Conservation (phyloP, 2,888 invertebrate genomes). For the Andrena bicolor region DNA sequence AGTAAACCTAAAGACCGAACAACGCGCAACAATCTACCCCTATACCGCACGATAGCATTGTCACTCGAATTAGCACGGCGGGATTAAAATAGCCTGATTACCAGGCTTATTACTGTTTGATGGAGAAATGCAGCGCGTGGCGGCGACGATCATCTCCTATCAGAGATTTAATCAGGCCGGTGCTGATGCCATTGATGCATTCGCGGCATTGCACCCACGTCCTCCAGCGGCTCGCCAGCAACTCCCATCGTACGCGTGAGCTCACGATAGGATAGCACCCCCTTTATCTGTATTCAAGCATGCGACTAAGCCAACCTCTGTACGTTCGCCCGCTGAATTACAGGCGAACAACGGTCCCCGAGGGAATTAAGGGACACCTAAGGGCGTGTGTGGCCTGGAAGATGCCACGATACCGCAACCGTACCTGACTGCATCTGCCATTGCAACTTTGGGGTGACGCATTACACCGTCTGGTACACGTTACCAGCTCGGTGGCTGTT, state of each 20-base stretch:
- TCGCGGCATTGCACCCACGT: conserved; percentile 54
- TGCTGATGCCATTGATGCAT: conserved; percentile 60
- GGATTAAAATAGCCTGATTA: conserved; percentile 11
- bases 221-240: conserved; percentile 41
- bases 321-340: conserved; percentile 73
- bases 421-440: conserved; percentile 53
- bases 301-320: conserved; percentile 77
- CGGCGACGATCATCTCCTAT: conserved; percentile 47
- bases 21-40: not conserved
- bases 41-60: not conserved
- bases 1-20: too few species aligned
- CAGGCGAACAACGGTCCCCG: conserved; percentile 73
- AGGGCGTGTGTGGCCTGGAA: conserved; percentile 67
- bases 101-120: not conserved
- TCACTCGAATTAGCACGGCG: not conserved
- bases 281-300: conserved; percentile 74
- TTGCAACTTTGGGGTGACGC: conserved; percentile 55
- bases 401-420: conserved; percentile 68
- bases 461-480: conserved; percentile 36
- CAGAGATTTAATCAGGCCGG: conserved; percentile 58
- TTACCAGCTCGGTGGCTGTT: not conserved
- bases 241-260: conserved; percentile 45
- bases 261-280: conserved; percentile 62
- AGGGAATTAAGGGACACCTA: conserved; percentile 73
- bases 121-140: not conserved